A percentile compares a stretch with the other conserved stretches of the same genome.
Evolutionary conservation across 2,797 vertebrate genomes (phyloP).

Genomic region (Psittacula echo): DNA sequence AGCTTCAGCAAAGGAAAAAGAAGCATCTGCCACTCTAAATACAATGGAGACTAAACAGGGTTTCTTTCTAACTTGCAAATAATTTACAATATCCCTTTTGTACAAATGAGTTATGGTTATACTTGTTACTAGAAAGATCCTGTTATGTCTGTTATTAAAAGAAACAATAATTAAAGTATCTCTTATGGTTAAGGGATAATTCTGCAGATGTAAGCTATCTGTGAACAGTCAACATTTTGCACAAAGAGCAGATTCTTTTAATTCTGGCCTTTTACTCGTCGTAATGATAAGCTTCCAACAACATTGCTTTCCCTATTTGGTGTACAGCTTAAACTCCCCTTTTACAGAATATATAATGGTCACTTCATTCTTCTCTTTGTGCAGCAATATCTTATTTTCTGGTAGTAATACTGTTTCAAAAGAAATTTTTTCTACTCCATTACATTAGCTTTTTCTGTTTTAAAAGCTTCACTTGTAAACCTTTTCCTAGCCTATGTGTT

Average conservation of each 20-base stretch:
- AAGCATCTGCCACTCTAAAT: not conserved
- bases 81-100: not conserved
- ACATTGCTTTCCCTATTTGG: not conserved
- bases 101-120: not conserved
- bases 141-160: not conserved
- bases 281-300: not conserved
- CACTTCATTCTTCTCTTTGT: not conserved
- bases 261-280: not conserved
- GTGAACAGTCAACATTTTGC: not conserved
- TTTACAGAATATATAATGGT: not conserved
- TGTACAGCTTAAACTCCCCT: not conserved
- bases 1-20: not conserved
- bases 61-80: not conserved
- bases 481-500: not conserved
- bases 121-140: not conserved
- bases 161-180: not conserved
- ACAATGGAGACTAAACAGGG: not conserved
- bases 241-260: not conserved
- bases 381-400: not conserved
- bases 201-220: not conserved
- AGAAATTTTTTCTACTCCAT: not conserved
- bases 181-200: not conserved
- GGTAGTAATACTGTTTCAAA: not conserved
- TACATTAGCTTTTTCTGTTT: not conserved
- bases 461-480: not conserved